phyloP scores from a whole-genome alignment of 1,140 invertebrate species.

The Phthorimaea operculella region DNA sequence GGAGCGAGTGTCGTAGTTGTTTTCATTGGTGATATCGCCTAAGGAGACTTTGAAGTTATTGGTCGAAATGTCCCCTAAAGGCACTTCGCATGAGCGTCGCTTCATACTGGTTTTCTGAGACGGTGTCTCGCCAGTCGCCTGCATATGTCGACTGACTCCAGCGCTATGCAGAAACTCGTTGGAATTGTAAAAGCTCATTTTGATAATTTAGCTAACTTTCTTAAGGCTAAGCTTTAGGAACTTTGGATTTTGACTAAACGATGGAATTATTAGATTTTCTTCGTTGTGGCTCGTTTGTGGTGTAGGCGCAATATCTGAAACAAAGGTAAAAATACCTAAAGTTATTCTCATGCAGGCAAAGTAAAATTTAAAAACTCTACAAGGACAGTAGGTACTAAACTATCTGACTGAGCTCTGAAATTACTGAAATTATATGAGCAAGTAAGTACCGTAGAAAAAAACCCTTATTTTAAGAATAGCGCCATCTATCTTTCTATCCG shows the following conservation, averaged over 20 bases:
- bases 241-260: constrained; percentile 51
- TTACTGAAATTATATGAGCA: too few relatives aligned
- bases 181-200: constrained; percentile 52
- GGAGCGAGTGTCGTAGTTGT: constrained; percentile 45
- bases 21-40: constrained; percentile 30
- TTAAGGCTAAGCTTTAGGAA: constrained; percentile 48
- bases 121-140: constrained; percentile 52
- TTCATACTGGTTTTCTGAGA: constrained; percentile 62
- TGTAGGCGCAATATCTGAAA: constrained; percentile 42
- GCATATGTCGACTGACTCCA: constrained; percentile 59
- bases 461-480: too few relatives aligned
- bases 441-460: too few relatives aligned
- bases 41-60: constrained; percentile 60
- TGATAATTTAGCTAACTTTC: constrained; percentile 28
- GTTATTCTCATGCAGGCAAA: too few relatives aligned
- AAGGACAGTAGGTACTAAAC: too few relatives aligned
- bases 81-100: constrained; percentile 54
- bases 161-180: constrained; percentile 60
- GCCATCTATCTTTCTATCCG: too few relatives aligned
- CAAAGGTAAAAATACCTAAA: constrained; percentile 27
- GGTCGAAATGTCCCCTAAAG: constrained; percentile 55
- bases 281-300: not conserved
- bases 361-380: too few relatives aligned
- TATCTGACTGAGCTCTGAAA: too few relatives aligned
- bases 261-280: constrained; percentile 55